These are phyloP conservation scores for Chloromyia formosa DNA, from an alignment of 2,888 invertebrate genomes.

Conservation along the genomic window DNA sequence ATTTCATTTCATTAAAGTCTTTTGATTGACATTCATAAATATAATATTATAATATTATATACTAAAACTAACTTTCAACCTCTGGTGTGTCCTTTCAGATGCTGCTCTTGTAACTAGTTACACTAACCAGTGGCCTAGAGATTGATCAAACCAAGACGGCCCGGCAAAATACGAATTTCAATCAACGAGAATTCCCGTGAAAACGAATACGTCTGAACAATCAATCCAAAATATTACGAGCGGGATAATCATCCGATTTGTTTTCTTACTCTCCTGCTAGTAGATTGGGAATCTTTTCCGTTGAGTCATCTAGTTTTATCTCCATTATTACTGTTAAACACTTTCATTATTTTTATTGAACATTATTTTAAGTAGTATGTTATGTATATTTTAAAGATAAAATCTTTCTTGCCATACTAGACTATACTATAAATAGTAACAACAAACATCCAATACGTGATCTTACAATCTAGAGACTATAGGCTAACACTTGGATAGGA, in stretches of 20 bases:
- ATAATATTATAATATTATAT: too few species aligned
- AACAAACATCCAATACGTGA: background rate
- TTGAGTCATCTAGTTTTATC: too few species aligned
- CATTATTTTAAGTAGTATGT: background rate
- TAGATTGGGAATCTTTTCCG: too few species aligned
- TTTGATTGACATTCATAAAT: too few species aligned
- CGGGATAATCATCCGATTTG: too few species aligned
- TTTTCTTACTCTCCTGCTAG: too few species aligned
- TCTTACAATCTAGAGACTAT: background rate
- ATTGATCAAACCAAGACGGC: background rate
- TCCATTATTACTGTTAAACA: too few species aligned
- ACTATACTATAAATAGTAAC: background rate
- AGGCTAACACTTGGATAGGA: background rate
- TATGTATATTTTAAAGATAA: conserved; percentile 11
- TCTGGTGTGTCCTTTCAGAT: conserved; percentile 44
- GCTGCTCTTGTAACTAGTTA: conserved; percentile 21
- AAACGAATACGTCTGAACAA: background rate
- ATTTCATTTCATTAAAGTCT: too few species aligned
- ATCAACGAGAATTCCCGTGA: background rate
- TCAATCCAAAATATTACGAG: background rate
- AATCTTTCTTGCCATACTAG: conserved; percentile 37
- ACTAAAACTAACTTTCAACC: conserved; percentile 19
- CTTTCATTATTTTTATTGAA: background rate
- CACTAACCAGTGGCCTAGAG: background rate
- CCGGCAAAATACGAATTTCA: background rate